Conservation (phyloP, 1,140 invertebrate species). For the Procambarus clarkii region DNA sequence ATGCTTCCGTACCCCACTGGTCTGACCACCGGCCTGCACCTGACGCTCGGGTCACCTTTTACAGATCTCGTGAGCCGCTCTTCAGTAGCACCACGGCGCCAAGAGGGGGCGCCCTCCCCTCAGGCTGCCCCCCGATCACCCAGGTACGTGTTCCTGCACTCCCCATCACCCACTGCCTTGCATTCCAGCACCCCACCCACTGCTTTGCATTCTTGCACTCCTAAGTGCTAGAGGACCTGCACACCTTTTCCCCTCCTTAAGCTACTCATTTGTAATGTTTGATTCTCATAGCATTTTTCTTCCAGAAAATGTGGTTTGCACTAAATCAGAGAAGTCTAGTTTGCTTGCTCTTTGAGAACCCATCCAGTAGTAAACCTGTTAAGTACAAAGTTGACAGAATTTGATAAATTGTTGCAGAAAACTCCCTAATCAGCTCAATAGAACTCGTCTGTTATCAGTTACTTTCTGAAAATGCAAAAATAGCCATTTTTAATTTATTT, state of each 20-base stretch:
- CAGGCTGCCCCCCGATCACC: conserved; percentile 60
- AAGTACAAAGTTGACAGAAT: too few relatives aligned
- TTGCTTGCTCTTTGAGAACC: too few relatives aligned
- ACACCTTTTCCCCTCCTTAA: not conserved
- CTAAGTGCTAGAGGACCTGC: not conserved
- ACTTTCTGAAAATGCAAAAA: too few relatives aligned
- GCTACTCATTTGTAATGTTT: not conserved
- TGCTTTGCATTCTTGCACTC: not conserved
- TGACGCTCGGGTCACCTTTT: conserved; percentile 51
- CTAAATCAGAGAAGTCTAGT: not conserved
- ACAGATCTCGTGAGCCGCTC: conserved; percentile 58
- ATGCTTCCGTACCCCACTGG: not conserved
- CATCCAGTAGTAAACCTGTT: too few relatives aligned
- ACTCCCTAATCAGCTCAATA: too few relatives aligned
- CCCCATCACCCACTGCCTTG: not conserved
- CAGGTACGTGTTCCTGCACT: conserved; percentile 56
- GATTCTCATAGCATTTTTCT: not conserved
- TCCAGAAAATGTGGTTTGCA: not conserved
- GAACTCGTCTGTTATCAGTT: too few relatives aligned
- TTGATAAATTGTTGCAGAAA: too few relatives aligned
- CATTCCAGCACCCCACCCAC: not conserved
- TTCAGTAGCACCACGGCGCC: conserved; percentile 38
- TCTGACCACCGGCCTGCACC: conserved; percentile 41
- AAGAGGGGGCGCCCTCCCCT: conserved; percentile 55
- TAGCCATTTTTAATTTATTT: too few relatives aligned